Base-by-base conservation (phyloP, 2,888 invertebrate genomes). In the Ptilodon capucinus region DNA sequence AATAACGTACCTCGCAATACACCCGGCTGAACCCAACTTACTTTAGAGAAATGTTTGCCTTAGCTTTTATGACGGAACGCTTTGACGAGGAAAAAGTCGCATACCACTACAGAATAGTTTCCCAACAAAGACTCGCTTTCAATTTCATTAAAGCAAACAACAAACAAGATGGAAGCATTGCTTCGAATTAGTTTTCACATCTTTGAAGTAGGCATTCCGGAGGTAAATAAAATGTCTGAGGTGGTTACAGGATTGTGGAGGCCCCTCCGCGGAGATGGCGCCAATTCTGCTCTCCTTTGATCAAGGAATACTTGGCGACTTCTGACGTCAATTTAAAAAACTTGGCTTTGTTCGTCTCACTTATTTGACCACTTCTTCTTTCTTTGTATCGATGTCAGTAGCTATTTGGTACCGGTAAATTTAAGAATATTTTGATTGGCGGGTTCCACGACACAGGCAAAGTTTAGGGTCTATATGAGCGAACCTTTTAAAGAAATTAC, bases 111-210 rank as follows among this genome's bases (percentile, higher is more conserved):
- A 64, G 72, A 78, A 77, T 80, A 81, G 81, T 81, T 74, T 56
- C 36, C 42, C 57, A 68, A 74, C 64, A 76, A 76, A 76, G 72
- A 69, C 64, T 69, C 51, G 46, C 51, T 69, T 68, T 74, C 74
- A 75, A 79, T 80, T 83, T 81, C 76, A 81, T 86, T 83, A 81
- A 81, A 81, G 73, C 77, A 69, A 68, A 73, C 74, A 74, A 71
- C 72, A 71, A 77, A 74, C 69, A 71, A 76, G 67, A 71, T 77
- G 72, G 73, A 75, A 79, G 69, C 71, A 82, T 71, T 76, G 82
- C 81, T 81, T 84, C 72, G 80, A 80, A 86, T 87, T 84, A 85
- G 86, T 87, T 87, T 83, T 76, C 66, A 76, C 74, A 74, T 76
- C 78, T 77, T 81, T 82, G 84, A 86, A 85, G 84, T 77, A 74